Percentiles rank a stretch among this genome's conserved stretches.
phyloP scores from a whole-genome alignment of 2,888 invertebrate genomes.

The Lepidonotus clava region DNA sequence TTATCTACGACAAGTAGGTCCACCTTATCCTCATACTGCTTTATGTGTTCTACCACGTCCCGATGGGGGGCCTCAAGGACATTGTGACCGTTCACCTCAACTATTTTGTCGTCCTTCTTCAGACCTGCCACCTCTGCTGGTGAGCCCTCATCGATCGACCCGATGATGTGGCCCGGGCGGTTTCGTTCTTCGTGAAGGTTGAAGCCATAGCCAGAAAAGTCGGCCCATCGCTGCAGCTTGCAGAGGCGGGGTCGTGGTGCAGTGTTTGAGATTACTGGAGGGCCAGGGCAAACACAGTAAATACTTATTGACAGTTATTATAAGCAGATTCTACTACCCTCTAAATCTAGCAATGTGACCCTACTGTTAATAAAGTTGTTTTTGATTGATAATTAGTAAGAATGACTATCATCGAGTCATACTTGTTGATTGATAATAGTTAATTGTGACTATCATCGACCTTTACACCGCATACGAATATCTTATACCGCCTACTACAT shows the following conservation, averaged over 20 bases:
- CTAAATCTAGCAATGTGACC: no score
- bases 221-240: constrained; percentile 27
- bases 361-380: no score
- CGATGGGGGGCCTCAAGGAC: not conserved
- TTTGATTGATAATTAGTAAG: no score
- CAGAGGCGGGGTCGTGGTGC: constrained; percentile 29
- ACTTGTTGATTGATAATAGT: no score
- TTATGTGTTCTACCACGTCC: not conserved
- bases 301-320: not conserved
- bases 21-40: not conserved
- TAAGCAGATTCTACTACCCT: no score
- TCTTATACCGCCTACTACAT: no score
- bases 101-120: not conserved
- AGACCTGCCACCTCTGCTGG: constrained; percentile 5
- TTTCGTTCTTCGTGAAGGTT: constrained; percentile 24
- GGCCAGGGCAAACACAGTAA: not conserved
- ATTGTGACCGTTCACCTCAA: constrained; percentile 37
- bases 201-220: constrained; percentile 44
- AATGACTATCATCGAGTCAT: no score
- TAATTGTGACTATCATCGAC: no score
- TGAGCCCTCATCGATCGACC: not conserved
- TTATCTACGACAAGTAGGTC: not conserved
- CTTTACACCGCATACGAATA: no score
- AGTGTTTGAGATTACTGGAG: not conserved
- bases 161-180: constrained; percentile 11